Percentiles rank a stretch among this genome's conserved stretches.
These are phyloP conservation scores for Ischnura elegans DNA, from an alignment of 2,888 invertebrate species.

Conservation along the genomic window DNA sequence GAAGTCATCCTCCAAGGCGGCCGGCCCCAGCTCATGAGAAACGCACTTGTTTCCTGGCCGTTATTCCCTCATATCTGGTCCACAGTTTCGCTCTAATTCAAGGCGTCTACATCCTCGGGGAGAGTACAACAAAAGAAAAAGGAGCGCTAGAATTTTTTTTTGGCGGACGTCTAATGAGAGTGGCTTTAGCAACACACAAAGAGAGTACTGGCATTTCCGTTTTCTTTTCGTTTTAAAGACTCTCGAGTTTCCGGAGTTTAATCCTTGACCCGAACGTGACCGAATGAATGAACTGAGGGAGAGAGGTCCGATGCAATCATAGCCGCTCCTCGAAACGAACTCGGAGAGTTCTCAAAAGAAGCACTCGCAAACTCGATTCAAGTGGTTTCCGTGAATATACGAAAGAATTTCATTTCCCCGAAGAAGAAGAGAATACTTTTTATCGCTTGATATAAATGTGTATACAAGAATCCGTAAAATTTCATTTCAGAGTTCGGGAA, in stretches of 20 bases:
- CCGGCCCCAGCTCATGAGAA: not conserved
- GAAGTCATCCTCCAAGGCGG: not conserved
- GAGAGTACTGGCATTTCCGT: not conserved
- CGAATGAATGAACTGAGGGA: not conserved
- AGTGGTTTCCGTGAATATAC: not conserved
- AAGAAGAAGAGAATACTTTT: not conserved
- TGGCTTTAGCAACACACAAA: not conserved
- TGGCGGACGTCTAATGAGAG: not conserved
- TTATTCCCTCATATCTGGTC: not conserved
- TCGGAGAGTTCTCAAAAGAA: not conserved
- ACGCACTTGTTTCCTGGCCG: not conserved
- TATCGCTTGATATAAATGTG: not conserved
- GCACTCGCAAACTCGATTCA: not conserved
- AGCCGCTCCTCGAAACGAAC: not conserved
- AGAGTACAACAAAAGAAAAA: not conserved
- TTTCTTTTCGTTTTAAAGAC: not conserved
- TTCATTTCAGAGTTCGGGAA: not conserved
- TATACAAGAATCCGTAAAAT: not conserved
- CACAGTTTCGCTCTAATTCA: not conserved
- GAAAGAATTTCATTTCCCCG: not conserved
- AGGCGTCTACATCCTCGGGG: not conserved
- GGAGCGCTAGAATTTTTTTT: not conserved
- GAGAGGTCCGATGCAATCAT: not conserved
- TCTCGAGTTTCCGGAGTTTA: not conserved
- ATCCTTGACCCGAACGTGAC: slow-evolving; percentile 21